A percentile compares a stretch with the other conserved stretches of the same genome.
Conservation (phyloP, 2,113 vertebrate genomes). For the Dicerorhinus sumatrensis region DNA sequence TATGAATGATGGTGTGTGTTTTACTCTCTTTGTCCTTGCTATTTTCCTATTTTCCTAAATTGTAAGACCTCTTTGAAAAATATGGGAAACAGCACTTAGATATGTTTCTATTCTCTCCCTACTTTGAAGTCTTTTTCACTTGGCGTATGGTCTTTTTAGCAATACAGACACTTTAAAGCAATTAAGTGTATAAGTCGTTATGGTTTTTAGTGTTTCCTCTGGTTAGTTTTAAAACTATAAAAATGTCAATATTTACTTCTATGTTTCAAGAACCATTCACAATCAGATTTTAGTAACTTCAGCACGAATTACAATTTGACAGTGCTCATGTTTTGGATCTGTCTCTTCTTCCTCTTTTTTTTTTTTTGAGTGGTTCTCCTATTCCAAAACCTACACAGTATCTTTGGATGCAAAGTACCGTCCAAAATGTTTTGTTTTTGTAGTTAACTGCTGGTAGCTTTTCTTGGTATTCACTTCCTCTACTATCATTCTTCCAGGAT, state of each 20-base stretch:
- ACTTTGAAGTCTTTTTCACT: not conserved
- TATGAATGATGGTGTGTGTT: not conserved
- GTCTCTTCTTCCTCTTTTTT: too few species aligned
- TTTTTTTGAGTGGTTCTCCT: not conserved
- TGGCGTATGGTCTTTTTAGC: not conserved
- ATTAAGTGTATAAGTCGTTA: not conserved
- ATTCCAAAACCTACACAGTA: too few species aligned
- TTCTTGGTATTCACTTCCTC: not conserved
- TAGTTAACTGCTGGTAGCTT: not conserved
- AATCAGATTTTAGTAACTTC: not conserved
- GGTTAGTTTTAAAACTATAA: not conserved
- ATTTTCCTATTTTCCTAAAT: not conserved
- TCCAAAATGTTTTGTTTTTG: not conserved
- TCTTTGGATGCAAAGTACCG: not conserved
- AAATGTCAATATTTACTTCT: not conserved
- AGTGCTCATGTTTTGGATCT: not conserved
- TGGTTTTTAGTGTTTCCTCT: not conserved
- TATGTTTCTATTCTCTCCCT: fast-evolving
- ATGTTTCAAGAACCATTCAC: not conserved
- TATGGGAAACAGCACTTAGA: not conserved
- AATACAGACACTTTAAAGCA: not conserved
- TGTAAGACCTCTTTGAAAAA: not conserved
- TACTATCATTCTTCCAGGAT: slow-evolving; percentile 75
- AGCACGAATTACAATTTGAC: not conserved
- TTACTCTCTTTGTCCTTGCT: not conserved